Evolutionary conservation across 2,888 invertebrate genomes (phyloP).

Genomic region (Dynastes tityus): DNA sequence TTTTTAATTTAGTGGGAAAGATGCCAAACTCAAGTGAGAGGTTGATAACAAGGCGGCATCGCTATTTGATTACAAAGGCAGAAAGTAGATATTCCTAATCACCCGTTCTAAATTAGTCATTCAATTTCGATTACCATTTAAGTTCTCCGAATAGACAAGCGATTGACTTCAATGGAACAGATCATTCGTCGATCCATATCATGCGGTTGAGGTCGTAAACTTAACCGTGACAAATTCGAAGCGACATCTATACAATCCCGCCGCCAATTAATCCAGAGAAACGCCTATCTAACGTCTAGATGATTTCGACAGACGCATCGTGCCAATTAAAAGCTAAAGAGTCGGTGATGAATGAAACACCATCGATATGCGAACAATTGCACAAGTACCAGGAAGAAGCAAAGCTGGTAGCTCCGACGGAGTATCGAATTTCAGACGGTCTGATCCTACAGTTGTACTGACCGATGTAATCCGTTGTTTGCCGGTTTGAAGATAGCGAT

Average conservation of each 20-base stretch:
- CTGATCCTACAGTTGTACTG: not conserved
- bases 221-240: slow-evolving; percentile 29
- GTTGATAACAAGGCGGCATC: too few relatives aligned
- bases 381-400: not conserved
- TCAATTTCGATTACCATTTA: not conserved
- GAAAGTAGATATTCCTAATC: not conserved
- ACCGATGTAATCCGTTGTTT: slow-evolving; percentile 14
- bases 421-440: not conserved
- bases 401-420: not conserved
- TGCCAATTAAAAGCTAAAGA: slow-evolving; percentile 34
- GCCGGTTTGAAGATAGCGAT: slow-evolving; percentile 15
- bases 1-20: too few relatives aligned
- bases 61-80: too few relatives aligned
- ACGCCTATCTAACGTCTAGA: slow-evolving; percentile 1
- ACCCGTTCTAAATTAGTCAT: not conserved
- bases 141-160: slow-evolving; percentile 3
- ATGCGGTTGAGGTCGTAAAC: slow-evolving; percentile 23
- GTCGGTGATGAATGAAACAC: slow-evolving; percentile 11
- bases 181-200: slow-evolving; percentile 18
- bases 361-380: slow-evolving; percentile 15
- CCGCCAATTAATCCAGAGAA: slow-evolving; percentile 25
- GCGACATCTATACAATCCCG: slow-evolving; percentile 16
- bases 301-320: slow-evolving; percentile 12
- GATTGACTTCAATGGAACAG: slow-evolving; percentile 5
- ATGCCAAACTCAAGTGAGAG: too few relatives aligned